Evolutionary conservation across 2,888 invertebrate genomes (phyloP), one percentile per base, ranked within the genome.

Genomic region (Tuberolachnus salignus): DNA sequence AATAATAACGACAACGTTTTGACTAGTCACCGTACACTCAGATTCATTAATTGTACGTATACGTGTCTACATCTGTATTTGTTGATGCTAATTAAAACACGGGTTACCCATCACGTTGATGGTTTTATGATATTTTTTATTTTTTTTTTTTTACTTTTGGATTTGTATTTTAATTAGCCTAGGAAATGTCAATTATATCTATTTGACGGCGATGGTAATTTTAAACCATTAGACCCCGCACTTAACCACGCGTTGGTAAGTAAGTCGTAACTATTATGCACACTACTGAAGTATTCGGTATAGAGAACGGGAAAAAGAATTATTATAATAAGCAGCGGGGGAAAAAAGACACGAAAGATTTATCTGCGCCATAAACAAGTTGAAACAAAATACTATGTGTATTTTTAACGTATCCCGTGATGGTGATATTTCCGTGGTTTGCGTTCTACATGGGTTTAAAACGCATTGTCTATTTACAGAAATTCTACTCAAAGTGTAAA

Each of bases 51-150:
- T 34, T 59, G 19, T 14, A 23, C 16, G 3, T 59, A 1, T 26
- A 57, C 21, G 26, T 59, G 9, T n/a, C n/a, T n/a, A n/a, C n/a
- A n/a, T n/a, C n/a, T n/a, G n/a, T 19, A 34, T 53, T 34, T 51
- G 19, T 67, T 26, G 67, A 4, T 4, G 34, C 9, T 34, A 46
- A 34, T 34, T 64, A 21, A 64, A 21, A 49, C 16, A 64, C 16
- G 34, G 34, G 34, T 34, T n/a, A 34, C 34, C 3, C 8, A 42
- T 10, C 44, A 14, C n/a, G 57, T n/a, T 71, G 71, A 70, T 57
- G 42, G 23, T 71, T 49, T 71, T 71, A 59, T 59, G 46, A 26
- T n/a, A n/a, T n/a, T n/a, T n/a, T n/a, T n/a, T n/a, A n/a, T n/a
- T n/a, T n/a, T n/a, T n/a, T n/a, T n/a, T n/a, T n/a, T n/a, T 71